A percentile compares a stretch with the other conserved stretches of the same genome.
These are phyloP conservation scores for Lates calcarifer DNA, from an alignment of 2,113 vertebrate genomes.

Conservation along the genomic window DNA sequence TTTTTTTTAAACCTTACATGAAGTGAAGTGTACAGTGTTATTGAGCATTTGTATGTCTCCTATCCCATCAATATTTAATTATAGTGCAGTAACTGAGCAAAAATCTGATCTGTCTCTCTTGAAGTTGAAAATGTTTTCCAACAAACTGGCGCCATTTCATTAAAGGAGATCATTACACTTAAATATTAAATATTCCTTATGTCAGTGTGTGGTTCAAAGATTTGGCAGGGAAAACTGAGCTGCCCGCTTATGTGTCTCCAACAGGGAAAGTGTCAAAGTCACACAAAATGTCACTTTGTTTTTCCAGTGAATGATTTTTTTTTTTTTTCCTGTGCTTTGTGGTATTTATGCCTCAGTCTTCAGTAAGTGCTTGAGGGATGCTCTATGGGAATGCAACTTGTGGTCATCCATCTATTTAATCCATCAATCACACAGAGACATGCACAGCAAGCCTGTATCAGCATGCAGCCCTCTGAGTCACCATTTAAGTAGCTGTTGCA, in stretches of 20 bases:
- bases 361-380: background rate
- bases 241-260: background rate
- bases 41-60: background rate
- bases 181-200: constrained; percentile 25
- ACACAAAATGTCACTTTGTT: background rate
- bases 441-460: constrained; percentile 45
- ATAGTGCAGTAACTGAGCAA: background rate
- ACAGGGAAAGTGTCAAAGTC: background rate
- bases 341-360: background rate
- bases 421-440: constrained; percentile 36
- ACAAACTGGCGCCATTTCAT: constrained; percentile 14
- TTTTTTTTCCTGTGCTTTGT: background rate
- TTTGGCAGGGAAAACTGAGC: background rate
- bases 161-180: constrained; percentile 8
- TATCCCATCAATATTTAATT: constrained; percentile 1
- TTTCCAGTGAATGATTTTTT: background rate
- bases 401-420: constrained; percentile 36
- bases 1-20: background rate
- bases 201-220: background rate
- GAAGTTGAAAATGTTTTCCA: background rate
- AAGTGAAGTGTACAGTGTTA: background rate
- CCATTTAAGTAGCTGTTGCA: constrained; percentile 55
- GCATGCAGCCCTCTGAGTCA: constrained; percentile 25
- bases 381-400: constrained; percentile 10
- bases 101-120: constrained; percentile 3